Base-by-base conservation (phyloP, 2,113 vertebrate species). In the Phycodurus eques region DNA sequence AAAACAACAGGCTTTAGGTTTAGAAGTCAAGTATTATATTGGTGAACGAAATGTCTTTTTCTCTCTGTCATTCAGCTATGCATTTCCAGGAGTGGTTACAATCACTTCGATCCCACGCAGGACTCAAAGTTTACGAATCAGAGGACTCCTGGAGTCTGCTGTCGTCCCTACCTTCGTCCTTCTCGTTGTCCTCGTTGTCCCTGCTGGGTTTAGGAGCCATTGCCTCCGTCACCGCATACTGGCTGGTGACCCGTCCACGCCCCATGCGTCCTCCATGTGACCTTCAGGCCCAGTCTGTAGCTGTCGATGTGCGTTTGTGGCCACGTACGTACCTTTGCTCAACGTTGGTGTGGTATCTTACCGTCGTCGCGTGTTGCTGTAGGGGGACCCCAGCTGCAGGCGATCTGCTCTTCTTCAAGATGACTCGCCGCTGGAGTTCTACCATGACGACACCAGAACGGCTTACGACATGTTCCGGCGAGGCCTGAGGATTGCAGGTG, bases 401-500 rank as follows among this genome's bases (percentile, higher is more conserved):
- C 82, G 91, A 2, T 94, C 92, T 0, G 92, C 92, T 68, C 88
- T 94, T 2, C 89, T 93, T 0, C 82, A 86, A 70, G 90, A 92
- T 17, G 92, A 94, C 42, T 64, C 85, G 2, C 88, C 93, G 74
- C 72, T 93, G 73, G 91, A 93, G n/a, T 94, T 92, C 61, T 94
- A 93, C 87, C 92, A 89, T 14, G 89, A 93, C 0, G 90, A 93
- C 84, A 92, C 88, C 27, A 92, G 75, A 88, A 94, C 93, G 0
- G 89, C 60, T 13, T 94, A 91, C 0, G 91, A 92, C 74, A 92
- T 94, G 91, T 94, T 94, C 84, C 91, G 89, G 85, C 89, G 92
- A 83, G 92, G 93, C 59, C 73, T 92, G 46, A 72, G 71, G 59
- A 91, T 93, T 56, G 70, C 93, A 87, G 93, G 93, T 92, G 60